A percentile compares a stretch with the other conserved stretches of the same genome.
Evolutionary conservation across 1,140 invertebrate genomes (phyloP).

Genomic region (Drosophila pectinifera): DNA sequence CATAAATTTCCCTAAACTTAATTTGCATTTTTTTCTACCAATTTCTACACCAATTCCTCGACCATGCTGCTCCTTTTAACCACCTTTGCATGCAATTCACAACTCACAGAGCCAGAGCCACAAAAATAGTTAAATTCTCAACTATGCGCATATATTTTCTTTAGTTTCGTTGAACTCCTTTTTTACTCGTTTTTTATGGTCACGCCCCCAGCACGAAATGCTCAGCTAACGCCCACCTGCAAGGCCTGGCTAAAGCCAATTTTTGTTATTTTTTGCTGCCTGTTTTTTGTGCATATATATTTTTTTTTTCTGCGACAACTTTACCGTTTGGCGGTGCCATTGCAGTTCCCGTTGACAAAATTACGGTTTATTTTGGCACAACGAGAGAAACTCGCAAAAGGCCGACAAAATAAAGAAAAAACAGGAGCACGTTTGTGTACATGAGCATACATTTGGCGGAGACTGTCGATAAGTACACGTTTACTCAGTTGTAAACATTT

Average conservation of each 20-base stretch:
- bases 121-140: conserved; percentile 18
- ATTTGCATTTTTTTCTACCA: conserved; percentile 7
- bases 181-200: conserved; percentile 10
- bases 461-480: conserved; percentile 4
- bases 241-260: conserved; percentile 10
- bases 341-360: conserved; percentile 57
- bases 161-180: conserved; percentile 44
- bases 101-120: conserved; percentile 12
- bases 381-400: conserved; percentile 14
- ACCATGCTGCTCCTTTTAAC: conserved; percentile 10
- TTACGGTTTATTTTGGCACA: conserved; percentile 49
- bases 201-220: conserved; percentile 41
- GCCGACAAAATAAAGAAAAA: conserved; percentile 10
- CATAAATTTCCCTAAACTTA: conserved; percentile 1
- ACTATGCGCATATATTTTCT: conserved; percentile 46
- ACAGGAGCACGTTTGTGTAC: conserved; percentile 10
- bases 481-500: conserved; percentile 1
- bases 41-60: neutral
- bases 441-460: conserved; percentile 10
- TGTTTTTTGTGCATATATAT: neutral
- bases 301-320: conserved; percentile 30
- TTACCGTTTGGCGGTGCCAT: conserved; percentile 24
- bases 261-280: neutral
- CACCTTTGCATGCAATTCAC: conserved; percentile 4
- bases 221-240: conserved; percentile 33